A percentile compares a stretch with the other conserved stretches of the same genome.
Evolutionary conservation across 2,113 vertebrate genomes (phyloP).

Genomic region (Mesitornis unicolor): DNA sequence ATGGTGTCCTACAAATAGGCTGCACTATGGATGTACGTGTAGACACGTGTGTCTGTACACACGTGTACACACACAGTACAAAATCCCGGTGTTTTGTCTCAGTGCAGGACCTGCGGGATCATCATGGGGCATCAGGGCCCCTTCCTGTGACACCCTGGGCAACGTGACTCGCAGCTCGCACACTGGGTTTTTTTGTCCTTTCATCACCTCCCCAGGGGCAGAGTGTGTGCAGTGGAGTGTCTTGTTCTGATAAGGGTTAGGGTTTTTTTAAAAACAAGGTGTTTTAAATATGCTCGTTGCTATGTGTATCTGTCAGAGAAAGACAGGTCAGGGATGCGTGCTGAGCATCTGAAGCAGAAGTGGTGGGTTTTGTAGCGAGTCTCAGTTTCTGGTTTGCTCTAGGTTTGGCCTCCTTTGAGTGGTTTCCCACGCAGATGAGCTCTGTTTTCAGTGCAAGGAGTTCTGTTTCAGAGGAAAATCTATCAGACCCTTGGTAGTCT

Average conservation of each 20-base stretch:
- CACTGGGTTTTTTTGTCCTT: fast-evolving
- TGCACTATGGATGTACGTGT: fast-evolving
- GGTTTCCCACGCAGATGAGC: not conserved
- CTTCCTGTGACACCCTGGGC: not conserved
- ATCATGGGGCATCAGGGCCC: not conserved
- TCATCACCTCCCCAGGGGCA: not conserved
- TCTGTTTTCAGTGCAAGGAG: not conserved
- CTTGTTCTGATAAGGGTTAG: not conserved
- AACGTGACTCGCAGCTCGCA: not conserved
- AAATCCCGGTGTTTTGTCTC: not conserved
- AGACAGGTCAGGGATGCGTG: not conserved
- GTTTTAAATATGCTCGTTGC: not conserved
- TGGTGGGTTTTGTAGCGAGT: not conserved
- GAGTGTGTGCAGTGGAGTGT: not conserved
- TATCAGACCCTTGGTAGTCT: not conserved
- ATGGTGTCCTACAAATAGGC: fast-evolving
- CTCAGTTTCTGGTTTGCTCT: not conserved
- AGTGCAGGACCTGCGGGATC: fast-evolving
- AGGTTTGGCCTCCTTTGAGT: not conserved
- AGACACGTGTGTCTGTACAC: too few species aligned
- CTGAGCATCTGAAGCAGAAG: constrained; percentile 2
- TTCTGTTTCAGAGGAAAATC: not conserved
- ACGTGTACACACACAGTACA: fast-evolving
- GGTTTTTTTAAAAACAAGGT: not conserved
- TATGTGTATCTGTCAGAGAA: not conserved